Evolutionary conservation across 1,140 invertebrate genomes (phyloP), one percentile per base, ranked within the genome.

Genomic region (Drosophila repletoides): DNA sequence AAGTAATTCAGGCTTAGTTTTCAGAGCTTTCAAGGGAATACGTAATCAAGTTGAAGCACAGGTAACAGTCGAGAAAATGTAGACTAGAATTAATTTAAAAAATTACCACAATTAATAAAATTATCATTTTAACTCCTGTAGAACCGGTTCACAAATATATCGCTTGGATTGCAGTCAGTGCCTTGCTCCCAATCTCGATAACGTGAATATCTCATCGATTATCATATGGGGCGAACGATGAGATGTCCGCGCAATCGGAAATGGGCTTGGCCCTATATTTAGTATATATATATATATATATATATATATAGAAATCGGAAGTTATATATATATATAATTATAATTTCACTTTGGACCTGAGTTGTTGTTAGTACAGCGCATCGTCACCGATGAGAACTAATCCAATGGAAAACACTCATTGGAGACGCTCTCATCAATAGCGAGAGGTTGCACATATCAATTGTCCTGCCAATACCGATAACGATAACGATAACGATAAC

Each of bases 171-270:
- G 38, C 5, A 22, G 29, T 2, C 1, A 5, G 2, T 60, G 36
- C 43, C 26, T 9, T 9, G 24, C 19, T 3, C 48, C 63, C 46
- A 36, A 28, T 51, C 56, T 74, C 71, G 66, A 80, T 56, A 51
- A 74, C 71, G 70, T 80, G 70, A 79, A 79, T 80, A 80, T 79
- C 76, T 79, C 76, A 80, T 40, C 53, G 28, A n/a, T 29, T 80
- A 64, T 77, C 34, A 5, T 21, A 12, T 10, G 14, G 0, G n/a
- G 10, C 2, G 12, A 5, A 60, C 60, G 55, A 63, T 70, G 59
- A 46, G 76, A 79, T 51, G 41, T 45, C 40, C 76, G 48, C 55
- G 66, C 53, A 53, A 75, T 79, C 76, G 59, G 38, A 49, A 17
- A 36, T 24, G 70, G 10, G 43, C 9, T 48, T n/a, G 33, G 36